Conservation (phyloP, 2,888 invertebrate species). For the Caenorhabditis drosophilae region DNA sequence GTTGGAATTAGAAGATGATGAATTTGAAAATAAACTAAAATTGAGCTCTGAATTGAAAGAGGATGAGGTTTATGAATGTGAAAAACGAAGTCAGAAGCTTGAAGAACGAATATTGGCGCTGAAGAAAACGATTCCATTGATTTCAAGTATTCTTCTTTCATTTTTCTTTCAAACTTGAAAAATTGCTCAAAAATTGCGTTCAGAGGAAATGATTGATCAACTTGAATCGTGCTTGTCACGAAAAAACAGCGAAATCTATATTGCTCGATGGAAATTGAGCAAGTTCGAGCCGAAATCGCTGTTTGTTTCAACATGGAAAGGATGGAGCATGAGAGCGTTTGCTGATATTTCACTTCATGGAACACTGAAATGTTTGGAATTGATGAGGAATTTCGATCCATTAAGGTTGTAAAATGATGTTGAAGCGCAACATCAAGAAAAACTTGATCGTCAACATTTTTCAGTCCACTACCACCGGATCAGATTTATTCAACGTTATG, state of each 20-base stretch:
- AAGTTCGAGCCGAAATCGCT: slow-evolving; percentile 73
- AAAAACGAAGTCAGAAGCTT: slow-evolving; percentile 85
- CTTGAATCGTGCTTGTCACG: slow-evolving; percentile 84
- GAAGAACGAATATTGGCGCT: slow-evolving; percentile 85
- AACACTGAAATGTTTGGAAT: slow-evolving; percentile 77
- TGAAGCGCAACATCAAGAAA: background rate
- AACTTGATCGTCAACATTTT: background rate
- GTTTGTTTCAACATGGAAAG: slow-evolving; percentile 79
- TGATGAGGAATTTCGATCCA: slow-evolving; percentile 82
- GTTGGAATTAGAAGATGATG: slow-evolving; percentile 94
- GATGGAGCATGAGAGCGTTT: slow-evolving; percentile 79
- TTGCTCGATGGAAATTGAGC: slow-evolving; percentile 76
- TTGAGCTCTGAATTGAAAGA: slow-evolving; percentile 93
- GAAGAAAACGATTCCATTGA: slow-evolving; percentile 80
- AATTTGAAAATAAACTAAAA: slow-evolving; percentile 83
- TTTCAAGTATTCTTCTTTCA: slow-evolving; percentile 70
- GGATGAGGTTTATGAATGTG: slow-evolving; percentile 91
- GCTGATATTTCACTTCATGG: slow-evolving; percentile 89
- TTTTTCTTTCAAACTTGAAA: slow-evolving; percentile 3
- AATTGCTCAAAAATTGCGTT: no score
- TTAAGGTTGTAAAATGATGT: slow-evolving; percentile 17
- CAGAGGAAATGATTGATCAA: slow-evolving; percentile 77
- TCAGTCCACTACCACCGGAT: slow-evolving; percentile 21
- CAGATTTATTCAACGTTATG: slow-evolving; percentile 78
- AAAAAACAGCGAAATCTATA: slow-evolving; percentile 93